Base-by-base conservation (phyloP, 2,113 vertebrate species). In the Scytalopus superciliaris region DNA sequence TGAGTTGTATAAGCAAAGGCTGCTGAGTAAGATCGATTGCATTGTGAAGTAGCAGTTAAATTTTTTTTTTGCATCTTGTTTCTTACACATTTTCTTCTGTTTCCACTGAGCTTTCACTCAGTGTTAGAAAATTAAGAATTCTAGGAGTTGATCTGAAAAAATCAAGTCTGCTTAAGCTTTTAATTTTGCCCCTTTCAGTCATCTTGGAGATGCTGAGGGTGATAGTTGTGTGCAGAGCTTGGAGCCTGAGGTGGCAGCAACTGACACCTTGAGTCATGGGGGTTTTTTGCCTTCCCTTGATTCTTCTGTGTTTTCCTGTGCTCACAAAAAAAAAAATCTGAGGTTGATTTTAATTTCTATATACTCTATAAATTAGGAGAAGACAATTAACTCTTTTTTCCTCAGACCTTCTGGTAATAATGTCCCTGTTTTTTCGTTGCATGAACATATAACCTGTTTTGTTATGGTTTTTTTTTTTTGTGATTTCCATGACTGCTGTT, bases 171-270 rank as follows among this genome's bases (percentile, higher is more conserved):
- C 16, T 62, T 75, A 12, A 59, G 18, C 55, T 78, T 74, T 45
- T n/a, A 63, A 45, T 7, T 63, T 79, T 68, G 12, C 33, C 18
- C 5, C 7, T 78, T 70, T 55, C 28, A 27, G 4, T 67, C 4
- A 1, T 27, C 27, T 52, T 4, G 2, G 42, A 79, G 23, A 14
- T 4, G 1, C 27, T 75, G 14, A 27, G 24, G 6, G 14, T 3
- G 6, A 27, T 52, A 79, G 15, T 37, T 93, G 5, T 56, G 8
- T 37, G n/a, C n/a, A 72, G 40, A 74, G 27, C 3, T 52, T 11
- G 1, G 15, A 56, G 33, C 8, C 37, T 44, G 7, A 2, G 15
- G 7, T 87, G 28, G 16, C 47, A 64, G 17, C 5, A n/a, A 21
- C 33, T 57, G 50, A 47, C 4, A 4, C 12, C 44, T 21, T 53